Evolutionary conservation across 2,797 vertebrate species (phyloP).

Genomic region (Hippoglossus hippoglossus): DNA sequence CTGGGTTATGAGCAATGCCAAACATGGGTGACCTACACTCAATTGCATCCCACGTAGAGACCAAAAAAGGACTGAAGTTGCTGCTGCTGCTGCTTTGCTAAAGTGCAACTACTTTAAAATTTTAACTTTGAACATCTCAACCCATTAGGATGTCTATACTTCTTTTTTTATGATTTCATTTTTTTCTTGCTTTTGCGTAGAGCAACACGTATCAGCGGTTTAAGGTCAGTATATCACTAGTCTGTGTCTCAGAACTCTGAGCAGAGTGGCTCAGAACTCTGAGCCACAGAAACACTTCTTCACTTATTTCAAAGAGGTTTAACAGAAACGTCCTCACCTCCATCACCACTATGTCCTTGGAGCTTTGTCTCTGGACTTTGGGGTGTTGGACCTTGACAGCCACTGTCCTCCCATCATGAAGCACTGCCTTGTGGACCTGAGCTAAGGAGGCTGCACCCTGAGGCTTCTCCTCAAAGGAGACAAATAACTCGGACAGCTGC

Average conservation of each 20-base stretch:
- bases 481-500: constrained; percentile 92
- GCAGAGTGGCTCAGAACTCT: neutral
- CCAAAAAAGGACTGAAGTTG: no score
- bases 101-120: no score
- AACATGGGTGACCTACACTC: no score
- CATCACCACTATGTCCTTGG: constrained; percentile 94
- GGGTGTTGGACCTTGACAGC: constrained; percentile 98
- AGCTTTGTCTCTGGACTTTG: constrained; percentile 93
- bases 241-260: neutral
- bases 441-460: constrained; percentile 94
- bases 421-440: constrained; percentile 95
- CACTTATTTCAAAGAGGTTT: neutral
- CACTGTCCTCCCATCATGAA: constrained; percentile 91
- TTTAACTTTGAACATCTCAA: no score
- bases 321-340: constrained; percentile 86
- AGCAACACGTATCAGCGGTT: neutral
- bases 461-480: constrained; percentile 91
- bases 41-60: no score
- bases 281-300: neutral
- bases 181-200: neutral
- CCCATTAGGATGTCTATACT: neutral
- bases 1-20: no score
- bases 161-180: neutral
- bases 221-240: neutral
- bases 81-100: no score